Evolutionary conservation across 1,140 invertebrate genomes (phyloP), one percentile per base, ranked within the genome.

Genomic region (Drosophila pachea): DNA sequence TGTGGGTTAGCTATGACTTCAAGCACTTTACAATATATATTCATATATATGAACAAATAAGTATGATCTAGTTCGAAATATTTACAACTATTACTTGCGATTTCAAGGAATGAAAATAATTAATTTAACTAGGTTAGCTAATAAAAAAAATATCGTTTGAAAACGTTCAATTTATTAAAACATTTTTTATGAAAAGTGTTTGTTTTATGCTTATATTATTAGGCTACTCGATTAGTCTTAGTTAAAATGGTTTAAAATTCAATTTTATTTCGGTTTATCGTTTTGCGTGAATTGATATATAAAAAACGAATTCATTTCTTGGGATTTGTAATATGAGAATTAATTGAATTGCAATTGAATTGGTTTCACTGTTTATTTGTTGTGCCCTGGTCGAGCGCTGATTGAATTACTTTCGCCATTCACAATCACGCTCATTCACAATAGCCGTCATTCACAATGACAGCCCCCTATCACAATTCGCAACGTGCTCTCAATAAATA

Each of bases 331-430:
- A 56, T 43, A 16, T n/a, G 31, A 52, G 58, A 58, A 59, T 58
- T 60, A 64, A 70, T 66, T 65, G 55, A 54, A 66, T 58, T 48
- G 33, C 32, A 47, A 29, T 16, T 50, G 29, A 48, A 12, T 52
- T 12, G 31, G 35, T 43, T 22, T 12, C 7, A n/a, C 16, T 55
- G 52, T 49, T 33, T 22, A 40, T 66, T 33, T 59, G 55, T 47
- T 59, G 55, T 33, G 14, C 33, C 9, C 45, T 31, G 31, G 16
- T 32, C 52, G 52, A 38, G 12, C 47, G 61, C 58, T 48, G 68
- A 64, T 53, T 58, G 50, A 71, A 71, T 71, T 71, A 36, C 32
- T 22, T 22, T 1, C 22, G 22, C 22, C 22, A 22, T 22, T 22
- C 22, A 22, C 22, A 22, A 22, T 22, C 22, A 22, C 22, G 22